A percentile compares a stretch with the other conserved stretches of the same genome.
phyloP scores from a whole-genome alignment of 2,888 invertebrate genomes.

The Drosophila anomelani region DNA sequence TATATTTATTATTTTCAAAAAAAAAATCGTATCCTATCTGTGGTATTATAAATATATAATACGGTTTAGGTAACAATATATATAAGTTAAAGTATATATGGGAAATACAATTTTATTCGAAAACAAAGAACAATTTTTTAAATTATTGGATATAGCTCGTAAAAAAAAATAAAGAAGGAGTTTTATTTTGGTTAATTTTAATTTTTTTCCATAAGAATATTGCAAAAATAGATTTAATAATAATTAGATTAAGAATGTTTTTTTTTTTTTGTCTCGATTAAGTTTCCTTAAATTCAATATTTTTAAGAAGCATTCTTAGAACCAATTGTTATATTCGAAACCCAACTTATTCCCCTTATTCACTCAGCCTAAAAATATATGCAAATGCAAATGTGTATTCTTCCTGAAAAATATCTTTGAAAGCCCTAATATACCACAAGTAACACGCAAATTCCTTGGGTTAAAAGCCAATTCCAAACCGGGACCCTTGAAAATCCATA shows the following conservation, averaged over 20 bases:
- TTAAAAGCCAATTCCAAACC: neutral
- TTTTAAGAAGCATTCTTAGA: neutral
- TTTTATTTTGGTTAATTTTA: neutral
- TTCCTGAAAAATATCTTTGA: neutral
- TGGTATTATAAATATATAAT: neutral
- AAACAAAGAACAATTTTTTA: neutral
- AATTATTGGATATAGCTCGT: too few relatives aligned
- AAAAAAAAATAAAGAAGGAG: neutral
- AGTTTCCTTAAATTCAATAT: neutral
- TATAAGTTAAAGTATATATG: neutral
- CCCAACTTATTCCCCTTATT: neutral
- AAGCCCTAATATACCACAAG: neutral
- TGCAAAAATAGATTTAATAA: neutral
- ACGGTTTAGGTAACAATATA: neutral
- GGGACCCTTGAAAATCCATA: conserved; percentile 19
- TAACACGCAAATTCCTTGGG: conserved; percentile 9
- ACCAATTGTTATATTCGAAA: too few relatives aligned
- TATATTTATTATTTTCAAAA: neutral
- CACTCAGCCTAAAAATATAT: neutral
- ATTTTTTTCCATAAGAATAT: neutral
- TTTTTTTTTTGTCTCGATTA: too few relatives aligned
- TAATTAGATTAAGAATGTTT: neutral
- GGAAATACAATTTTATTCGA: neutral
- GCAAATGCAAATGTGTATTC: neutral
- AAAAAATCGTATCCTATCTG: neutral